These are phyloP conservation scores for Coptodon rendalli DNA, from an alignment of 2,113 vertebrate genomes.

Conservation along the genomic window DNA sequence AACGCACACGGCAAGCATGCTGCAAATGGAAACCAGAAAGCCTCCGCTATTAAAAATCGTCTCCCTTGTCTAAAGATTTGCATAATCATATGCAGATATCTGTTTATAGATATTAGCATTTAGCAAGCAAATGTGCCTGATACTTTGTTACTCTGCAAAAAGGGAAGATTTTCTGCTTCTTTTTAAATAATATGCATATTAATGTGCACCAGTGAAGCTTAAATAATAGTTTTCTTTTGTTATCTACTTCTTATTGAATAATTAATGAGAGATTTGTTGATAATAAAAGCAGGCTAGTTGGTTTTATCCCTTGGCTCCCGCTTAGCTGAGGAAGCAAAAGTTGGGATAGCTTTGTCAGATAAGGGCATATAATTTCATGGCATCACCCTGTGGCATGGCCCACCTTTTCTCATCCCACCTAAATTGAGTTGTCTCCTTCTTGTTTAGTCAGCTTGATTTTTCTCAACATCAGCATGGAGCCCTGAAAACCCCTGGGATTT, in stretches of 20 bases:
- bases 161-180: not conserved
- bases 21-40: not conserved
- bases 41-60: not conserved
- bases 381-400: not conserved
- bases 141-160: not conserved
- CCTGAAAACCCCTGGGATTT: slow-evolving; percentile 1
- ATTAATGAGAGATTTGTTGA: not conserved
- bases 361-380: not conserved
- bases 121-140: not conserved
- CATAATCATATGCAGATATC: not conserved
- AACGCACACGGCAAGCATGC: not conserved
- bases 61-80: not conserved
- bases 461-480: slow-evolving; percentile 44
- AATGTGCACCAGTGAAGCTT: not conserved
- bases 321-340: not conserved
- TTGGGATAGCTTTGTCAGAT: not conserved
- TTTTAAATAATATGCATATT: not conserved
- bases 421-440: slow-evolving; percentile 35
- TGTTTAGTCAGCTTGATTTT: slow-evolving; percentile 55
- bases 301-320: not conserved
- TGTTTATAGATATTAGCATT: not conserved
- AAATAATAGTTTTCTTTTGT: not conserved
- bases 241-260: not conserved
- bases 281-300: not conserved
- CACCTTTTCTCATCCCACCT: not conserved